Evolutionary conservation across 1,140 invertebrate genomes (phyloP), one percentile per base, ranked within the genome.

Genomic region (Globodera ellingtonae): DNA sequence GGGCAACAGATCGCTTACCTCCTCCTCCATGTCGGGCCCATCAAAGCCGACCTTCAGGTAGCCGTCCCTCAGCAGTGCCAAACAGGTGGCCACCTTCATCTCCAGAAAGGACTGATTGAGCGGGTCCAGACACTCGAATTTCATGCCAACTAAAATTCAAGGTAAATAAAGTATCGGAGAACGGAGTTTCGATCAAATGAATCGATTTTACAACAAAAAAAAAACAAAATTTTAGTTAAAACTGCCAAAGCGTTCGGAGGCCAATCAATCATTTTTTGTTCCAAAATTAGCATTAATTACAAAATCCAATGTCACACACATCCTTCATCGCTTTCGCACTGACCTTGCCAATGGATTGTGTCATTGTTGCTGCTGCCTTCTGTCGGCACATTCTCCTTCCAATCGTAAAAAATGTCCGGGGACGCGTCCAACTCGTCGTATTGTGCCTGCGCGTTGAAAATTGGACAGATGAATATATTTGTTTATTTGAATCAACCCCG

Each of bases 11-110:
- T 35, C 35, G 35, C 35, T 62, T 67, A 81, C 48, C 7, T 85
- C 84, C 35, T 80, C 80, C n/a, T 83, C 75, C 24, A 66, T 56
- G 72, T 85, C 84, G 13, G 81, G 81, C 1, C 84, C 84, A 70
- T 85, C 84, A 24, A 85, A 85, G 47, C 84, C 84, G 46, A 85
- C 69, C 35, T 83, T 83, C n/a, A 85, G 70, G 59, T 83, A 85
- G 47, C 84, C 84, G 46, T 84, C 75, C 3, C 74, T 59, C 18
- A 84, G 59, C 5, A 85, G 52, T 6, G 72, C 75, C n/a, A 85
- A 44, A 62, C 82, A 75, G 2, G 81, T 82, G 24, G 84, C 84
- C 9, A 85, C 84, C 52, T 76, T 62, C 18, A 85, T 71, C 35
- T 72, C 66, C 9, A 73, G 35, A 47, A 85, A 79, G n/a, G 75